A percentile compares a stretch with the other conserved stretches of the same genome.
Conservation (phyloP, 1,140 invertebrate genomes). For the Homalodisca vitripennis region DNA sequence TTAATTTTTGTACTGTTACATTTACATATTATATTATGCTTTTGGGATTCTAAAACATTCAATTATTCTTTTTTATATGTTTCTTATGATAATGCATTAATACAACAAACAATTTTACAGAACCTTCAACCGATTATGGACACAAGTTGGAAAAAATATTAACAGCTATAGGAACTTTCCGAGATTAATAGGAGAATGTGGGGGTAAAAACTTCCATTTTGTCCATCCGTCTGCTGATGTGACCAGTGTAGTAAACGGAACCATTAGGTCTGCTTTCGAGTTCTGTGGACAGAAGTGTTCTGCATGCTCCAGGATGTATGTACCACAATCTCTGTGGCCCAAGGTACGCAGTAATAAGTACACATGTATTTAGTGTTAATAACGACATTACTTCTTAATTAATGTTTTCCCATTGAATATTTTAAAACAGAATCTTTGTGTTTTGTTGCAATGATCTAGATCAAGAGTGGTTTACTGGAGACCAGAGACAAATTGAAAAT, state of each 20-base stretch:
- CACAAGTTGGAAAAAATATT: slow-evolving; percentile 88
- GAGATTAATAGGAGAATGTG: slow-evolving; percentile 93
- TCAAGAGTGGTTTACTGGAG: slow-evolving; percentile 70
- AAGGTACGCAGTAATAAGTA: slow-evolving; percentile 56
- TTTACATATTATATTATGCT: no score
- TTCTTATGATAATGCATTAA: no score
- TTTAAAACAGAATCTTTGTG: neutral
- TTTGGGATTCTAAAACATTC: no score
- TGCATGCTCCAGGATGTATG: slow-evolving; percentile 94
- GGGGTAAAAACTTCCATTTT: slow-evolving; percentile 99
- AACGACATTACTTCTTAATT: no score
- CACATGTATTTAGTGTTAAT: no score
- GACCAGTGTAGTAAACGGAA: slow-evolving; percentile 76
- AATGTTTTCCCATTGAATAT: neutral
- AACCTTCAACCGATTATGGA: slow-evolving; percentile 93
- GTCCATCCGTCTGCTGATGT: slow-evolving; percentile 90
- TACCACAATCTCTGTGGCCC: slow-evolving; percentile 88
- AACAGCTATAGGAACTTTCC: slow-evolving; percentile 88
- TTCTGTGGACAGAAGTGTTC: slow-evolving; percentile 98
- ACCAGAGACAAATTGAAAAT: slow-evolving; percentile 73
- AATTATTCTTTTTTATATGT: no score
- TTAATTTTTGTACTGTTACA: no score
- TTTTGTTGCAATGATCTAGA: slow-evolving; percentile 48
- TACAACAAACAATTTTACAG: no score
- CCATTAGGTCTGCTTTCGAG: slow-evolving; percentile 93